Evolutionary conservation across 2,113 vertebrate species (phyloP).

Genomic region (Melanerpes formicivorus): DNA sequence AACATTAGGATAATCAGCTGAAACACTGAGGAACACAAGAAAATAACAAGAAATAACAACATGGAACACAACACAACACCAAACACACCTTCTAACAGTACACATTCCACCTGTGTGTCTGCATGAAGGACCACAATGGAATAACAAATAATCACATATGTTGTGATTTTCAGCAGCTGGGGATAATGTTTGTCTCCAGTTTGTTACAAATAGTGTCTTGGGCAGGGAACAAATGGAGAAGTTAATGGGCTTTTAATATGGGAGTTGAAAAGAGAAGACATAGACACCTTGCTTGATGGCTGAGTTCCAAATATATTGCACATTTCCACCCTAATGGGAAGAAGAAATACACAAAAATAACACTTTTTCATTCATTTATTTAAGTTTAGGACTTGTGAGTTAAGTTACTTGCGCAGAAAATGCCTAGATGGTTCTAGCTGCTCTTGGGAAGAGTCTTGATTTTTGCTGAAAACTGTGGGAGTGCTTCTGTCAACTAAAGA

Average conservation of each 20-base stretch:
- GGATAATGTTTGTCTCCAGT: not conserved
- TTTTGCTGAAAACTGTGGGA: not conserved
- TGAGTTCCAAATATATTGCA: not conserved
- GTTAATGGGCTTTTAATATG: not conserved
- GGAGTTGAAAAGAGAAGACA: not conserved
- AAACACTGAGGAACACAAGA: constrained; percentile 24
- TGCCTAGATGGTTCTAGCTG: not conserved
- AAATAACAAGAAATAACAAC: constrained; percentile 48
- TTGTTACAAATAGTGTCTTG: not conserved
- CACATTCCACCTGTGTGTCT: not conserved
- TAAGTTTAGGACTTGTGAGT: not conserved
- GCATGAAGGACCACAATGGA: not conserved
- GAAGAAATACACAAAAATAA: constrained; percentile 16
- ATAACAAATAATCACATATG: not conserved
- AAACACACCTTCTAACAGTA: not conserved
- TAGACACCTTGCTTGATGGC: not conserved
- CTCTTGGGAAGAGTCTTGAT: not conserved
- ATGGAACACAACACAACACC: constrained; percentile 38
- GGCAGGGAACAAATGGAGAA: not conserved
- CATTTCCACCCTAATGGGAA: not conserved
- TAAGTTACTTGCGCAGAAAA: not conserved
- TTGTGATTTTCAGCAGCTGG: not conserved
- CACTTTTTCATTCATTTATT: not conserved
- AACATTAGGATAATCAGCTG: constrained; percentile 44
- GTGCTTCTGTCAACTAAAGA: not conserved